These are phyloP conservation scores for Chaenogobius annularis DNA, from an alignment of 2,113 vertebrate species.

Conservation along the genomic window DNA sequence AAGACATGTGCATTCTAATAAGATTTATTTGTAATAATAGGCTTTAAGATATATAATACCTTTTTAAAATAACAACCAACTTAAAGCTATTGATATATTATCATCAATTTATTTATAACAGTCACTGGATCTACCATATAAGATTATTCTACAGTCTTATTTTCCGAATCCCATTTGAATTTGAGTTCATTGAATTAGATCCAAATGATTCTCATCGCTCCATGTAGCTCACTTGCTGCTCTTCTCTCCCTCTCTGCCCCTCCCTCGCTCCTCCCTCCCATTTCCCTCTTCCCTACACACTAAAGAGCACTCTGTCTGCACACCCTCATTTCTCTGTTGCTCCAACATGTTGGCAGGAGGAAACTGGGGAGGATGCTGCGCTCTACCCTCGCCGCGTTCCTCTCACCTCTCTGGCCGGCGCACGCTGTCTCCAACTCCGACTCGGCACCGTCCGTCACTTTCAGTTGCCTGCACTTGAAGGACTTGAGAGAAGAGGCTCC, in stretches of 20 bases:
- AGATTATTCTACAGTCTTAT: background rate
- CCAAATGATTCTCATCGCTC: slow-evolving; percentile 6
- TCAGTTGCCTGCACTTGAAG: slow-evolving; percentile 63
- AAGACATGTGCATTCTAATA: no score
- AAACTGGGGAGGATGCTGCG: slow-evolving; percentile 71
- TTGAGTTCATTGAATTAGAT: background rate
- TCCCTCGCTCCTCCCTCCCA: slow-evolving; percentile 58
- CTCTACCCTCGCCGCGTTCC: slow-evolving; percentile 67
- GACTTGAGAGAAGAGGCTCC: slow-evolving; percentile 56
- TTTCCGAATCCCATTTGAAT: background rate
- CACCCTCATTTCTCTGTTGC: slow-evolving; percentile 61
- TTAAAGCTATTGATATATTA: no score
- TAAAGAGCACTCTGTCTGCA: slow-evolving; percentile 61
- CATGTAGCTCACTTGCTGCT: slow-evolving; percentile 26
- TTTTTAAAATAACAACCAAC: no score
- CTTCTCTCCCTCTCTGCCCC: slow-evolving; percentile 55
- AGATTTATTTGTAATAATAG: no score
- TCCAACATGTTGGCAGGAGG: slow-evolving; percentile 76
- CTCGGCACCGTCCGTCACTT: slow-evolving; percentile 55
- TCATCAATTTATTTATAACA: no score
- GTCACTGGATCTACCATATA: background rate
- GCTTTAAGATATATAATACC: no score
- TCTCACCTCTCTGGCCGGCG: slow-evolving; percentile 63
- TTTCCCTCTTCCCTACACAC: slow-evolving; percentile 57
- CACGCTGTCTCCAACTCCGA: slow-evolving; percentile 58